Conservation (phyloP, 2,888 invertebrate species). For the Parnassius glacialis region DNA sequence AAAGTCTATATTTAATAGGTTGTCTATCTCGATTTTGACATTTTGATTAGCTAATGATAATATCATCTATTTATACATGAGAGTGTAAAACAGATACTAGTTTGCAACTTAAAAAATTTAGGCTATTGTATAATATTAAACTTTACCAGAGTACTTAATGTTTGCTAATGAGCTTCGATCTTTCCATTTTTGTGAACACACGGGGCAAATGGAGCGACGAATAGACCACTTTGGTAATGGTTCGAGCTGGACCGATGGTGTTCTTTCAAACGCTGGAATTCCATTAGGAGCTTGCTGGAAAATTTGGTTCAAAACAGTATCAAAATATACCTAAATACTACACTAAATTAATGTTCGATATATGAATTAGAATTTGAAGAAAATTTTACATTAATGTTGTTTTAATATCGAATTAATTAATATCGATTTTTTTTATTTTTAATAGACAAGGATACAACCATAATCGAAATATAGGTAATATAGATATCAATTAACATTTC, state of each 20-base stretch:
- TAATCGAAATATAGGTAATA: too few relatives aligned
- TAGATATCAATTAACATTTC: too few relatives aligned
- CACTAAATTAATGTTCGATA: not conserved
- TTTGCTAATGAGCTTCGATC: slow-evolving; percentile 61
- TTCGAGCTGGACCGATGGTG: slow-evolving; percentile 35
- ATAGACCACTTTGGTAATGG: slow-evolving; percentile 67
- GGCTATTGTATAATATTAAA: not conserved
- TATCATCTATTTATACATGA: not conserved
- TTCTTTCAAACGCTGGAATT: slow-evolving; percentile 61
- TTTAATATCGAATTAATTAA: too few relatives aligned
- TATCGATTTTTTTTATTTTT: too few relatives aligned
- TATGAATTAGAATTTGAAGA: too few relatives aligned
- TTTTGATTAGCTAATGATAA: too few relatives aligned
- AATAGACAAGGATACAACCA: too few relatives aligned
- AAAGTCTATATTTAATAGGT: too few relatives aligned
- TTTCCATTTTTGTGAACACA: slow-evolving; percentile 73
- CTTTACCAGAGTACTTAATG: slow-evolving; percentile 64
- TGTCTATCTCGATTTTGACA: too few relatives aligned
- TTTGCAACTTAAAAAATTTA: not conserved
- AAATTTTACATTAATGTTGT: too few relatives aligned
- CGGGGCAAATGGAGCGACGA: slow-evolving; percentile 68
- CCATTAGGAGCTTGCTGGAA: slow-evolving; percentile 34
- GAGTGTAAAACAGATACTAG: not conserved
- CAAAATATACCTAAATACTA: not conserved
- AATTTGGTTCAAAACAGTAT: not conserved